Conservation (phyloP, 2,113 vertebrate species). For the Hippocampus barbouri region DNA sequence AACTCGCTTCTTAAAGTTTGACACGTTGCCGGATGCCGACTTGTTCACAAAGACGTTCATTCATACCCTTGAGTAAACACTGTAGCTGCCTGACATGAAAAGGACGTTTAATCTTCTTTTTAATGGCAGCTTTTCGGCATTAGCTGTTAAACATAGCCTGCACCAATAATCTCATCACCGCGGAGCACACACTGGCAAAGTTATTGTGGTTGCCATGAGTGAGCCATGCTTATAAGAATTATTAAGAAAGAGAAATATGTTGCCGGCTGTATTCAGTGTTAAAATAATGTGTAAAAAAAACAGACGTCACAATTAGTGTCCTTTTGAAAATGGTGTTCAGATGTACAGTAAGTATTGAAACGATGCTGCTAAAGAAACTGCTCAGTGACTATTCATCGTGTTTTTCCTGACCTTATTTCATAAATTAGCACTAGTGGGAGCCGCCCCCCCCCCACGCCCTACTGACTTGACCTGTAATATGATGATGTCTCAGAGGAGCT, state of each 20-base stretch:
- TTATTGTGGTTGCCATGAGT: neutral
- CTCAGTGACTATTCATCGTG: neutral
- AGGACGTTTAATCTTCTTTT: neutral
- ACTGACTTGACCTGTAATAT: neutral
- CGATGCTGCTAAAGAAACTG: neutral
- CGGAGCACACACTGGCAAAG: neutral
- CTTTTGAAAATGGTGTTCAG: neutral
- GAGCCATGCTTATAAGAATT: neutral
- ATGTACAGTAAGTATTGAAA: neutral
- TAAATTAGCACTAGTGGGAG: neutral
- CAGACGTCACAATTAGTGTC: neutral
- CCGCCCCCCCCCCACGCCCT: neutral
- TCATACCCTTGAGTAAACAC: constrained; percentile 23
- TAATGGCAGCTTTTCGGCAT: neutral
- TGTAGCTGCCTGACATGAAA: neutral
- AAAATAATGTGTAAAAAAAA: neutral
- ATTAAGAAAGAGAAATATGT: neutral
- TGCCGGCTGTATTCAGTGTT: neutral
- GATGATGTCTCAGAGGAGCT: neutral
- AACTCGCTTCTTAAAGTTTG: neutral
- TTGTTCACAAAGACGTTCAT: constrained; percentile 62
- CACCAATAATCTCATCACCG: constrained; percentile 16
- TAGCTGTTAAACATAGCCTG: neutral
- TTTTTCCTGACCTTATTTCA: neutral
- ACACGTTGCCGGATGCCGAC: constrained; percentile 45